A percentile compares a stretch with the other conserved stretches of the same genome.
phyloP scores from a whole-genome alignment of 1,140 invertebrate genomes.

The Lanistes nyassanus region DNA sequence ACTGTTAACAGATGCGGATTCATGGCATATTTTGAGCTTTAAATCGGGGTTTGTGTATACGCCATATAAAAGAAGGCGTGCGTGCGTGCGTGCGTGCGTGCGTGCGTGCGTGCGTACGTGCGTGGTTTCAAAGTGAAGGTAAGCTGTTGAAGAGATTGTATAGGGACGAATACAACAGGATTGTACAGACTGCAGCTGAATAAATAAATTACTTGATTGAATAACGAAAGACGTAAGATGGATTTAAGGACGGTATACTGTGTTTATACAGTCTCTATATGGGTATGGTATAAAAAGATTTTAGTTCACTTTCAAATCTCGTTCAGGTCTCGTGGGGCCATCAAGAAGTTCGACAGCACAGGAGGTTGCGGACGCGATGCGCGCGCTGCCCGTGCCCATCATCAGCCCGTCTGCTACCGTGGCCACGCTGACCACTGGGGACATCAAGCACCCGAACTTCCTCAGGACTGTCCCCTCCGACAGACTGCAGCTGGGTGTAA shows the following conservation, averaged over 20 bases:
- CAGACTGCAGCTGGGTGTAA: slow-evolving; percentile 78
- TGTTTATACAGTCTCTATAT: no score
- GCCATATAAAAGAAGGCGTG: no score
- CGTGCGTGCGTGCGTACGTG: not conserved
- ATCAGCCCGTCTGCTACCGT: slow-evolving; percentile 83
- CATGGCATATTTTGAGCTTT: no score
- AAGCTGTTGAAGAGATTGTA: not conserved
- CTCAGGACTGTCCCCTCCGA: slow-evolving; percentile 84
- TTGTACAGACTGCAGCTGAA: no score
- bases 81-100: not conserved
- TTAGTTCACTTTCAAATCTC: no score
- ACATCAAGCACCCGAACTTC: slow-evolving; percentile 75
- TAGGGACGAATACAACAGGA: not conserved
- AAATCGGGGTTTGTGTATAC: no score
- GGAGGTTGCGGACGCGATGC: slow-evolving; percentile 34
- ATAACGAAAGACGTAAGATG: no score
- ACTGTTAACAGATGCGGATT: no score
- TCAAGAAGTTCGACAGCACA: slow-evolving; percentile 42
- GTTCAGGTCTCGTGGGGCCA: slow-evolving; percentile 46
- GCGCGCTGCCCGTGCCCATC: slow-evolving; percentile 42
- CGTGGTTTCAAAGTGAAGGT: not conserved
- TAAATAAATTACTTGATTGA: no score
- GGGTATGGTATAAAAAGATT: no score
- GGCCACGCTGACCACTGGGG: slow-evolving; percentile 74
- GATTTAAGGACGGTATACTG: no score